Conservation (phyloP, 2,797 vertebrate genomes). For the Hydrocynus forskahlii region DNA sequence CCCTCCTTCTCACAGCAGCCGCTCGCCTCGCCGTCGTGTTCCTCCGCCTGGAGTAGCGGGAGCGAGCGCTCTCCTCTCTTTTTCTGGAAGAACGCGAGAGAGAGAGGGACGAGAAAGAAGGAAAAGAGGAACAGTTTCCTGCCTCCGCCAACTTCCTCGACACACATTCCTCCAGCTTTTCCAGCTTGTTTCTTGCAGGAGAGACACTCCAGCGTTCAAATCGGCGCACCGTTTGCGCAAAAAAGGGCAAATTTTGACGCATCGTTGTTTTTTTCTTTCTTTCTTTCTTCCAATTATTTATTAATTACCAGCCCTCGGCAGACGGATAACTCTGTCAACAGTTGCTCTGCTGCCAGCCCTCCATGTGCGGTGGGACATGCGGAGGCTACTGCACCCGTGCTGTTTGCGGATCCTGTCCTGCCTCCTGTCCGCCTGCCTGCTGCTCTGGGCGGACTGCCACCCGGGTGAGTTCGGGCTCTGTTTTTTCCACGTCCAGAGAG, state of each 20-base stretch:
- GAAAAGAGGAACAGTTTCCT: constrained; percentile 24
- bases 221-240: constrained; percentile 60
- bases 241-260: background rate
- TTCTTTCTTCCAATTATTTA: constrained; percentile 2
- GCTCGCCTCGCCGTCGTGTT: constrained; percentile 59
- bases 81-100: constrained; percentile 2
- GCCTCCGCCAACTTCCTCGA: constrained; percentile 19
- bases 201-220: background rate
- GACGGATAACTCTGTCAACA: constrained; percentile 80
- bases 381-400: constrained; percentile 92
- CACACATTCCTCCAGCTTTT: background rate
- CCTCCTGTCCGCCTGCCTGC: constrained; percentile 81
- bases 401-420: constrained; percentile 91
- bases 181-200: too few species aligned
- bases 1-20: constrained; percentile 20
- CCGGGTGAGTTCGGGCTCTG: constrained; percentile 87
- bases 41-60: constrained; percentile 62
- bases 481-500: too few species aligned
- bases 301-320: constrained; percentile 15
- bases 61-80: constrained; percentile 48
- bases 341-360: constrained; percentile 75
- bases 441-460: constrained; percentile 87
- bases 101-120: background rate
- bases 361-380: constrained; percentile 91
- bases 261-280: constrained; percentile 10